Evolutionary conservation across 1,140 invertebrate genomes (phyloP).

Genomic region (Euura saliciscinereae): DNA sequence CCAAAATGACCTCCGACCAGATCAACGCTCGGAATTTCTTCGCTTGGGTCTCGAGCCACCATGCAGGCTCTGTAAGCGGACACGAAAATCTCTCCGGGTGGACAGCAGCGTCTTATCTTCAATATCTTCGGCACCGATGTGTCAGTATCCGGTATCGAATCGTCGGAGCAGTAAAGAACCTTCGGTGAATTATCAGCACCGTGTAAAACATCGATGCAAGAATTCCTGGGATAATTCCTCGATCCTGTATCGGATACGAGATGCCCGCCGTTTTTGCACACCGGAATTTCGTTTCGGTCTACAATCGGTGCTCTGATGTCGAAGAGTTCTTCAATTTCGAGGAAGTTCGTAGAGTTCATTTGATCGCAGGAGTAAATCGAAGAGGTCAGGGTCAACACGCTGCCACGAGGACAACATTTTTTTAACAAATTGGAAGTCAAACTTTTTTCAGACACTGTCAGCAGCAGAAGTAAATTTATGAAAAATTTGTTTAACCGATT

Average conservation of each 20-base stretch:
- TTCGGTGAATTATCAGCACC: background rate
- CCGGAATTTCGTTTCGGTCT: background rate
- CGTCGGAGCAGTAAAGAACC: constrained; percentile 26
- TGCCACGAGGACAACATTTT: background rate
- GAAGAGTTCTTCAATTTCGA: background rate
- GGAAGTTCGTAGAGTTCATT: background rate
- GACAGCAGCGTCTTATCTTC: constrained; percentile 33
- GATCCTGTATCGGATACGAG: background rate
- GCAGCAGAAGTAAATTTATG: no score
- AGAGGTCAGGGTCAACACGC: background rate
- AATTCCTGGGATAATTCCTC: constrained; percentile 15
- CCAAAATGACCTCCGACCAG: background rate
- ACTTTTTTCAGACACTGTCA: no score
- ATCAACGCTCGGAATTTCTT: background rate
- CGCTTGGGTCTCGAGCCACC: background rate
- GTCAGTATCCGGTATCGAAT: background rate
- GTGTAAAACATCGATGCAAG: constrained; percentile 33
- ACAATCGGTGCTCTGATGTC: no score
- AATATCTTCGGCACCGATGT: constrained; percentile 9
- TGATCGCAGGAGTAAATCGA: background rate
- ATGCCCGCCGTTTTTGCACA: background rate
- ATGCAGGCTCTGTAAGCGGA: constrained; percentile 20
- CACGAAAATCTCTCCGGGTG: constrained; percentile 20
- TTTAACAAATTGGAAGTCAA: background rate
- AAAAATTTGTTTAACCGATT: no score